Evolutionary conservation across 2,888 invertebrate species (phyloP).

Genomic region (Dasysyrphus tricinctus): DNA sequence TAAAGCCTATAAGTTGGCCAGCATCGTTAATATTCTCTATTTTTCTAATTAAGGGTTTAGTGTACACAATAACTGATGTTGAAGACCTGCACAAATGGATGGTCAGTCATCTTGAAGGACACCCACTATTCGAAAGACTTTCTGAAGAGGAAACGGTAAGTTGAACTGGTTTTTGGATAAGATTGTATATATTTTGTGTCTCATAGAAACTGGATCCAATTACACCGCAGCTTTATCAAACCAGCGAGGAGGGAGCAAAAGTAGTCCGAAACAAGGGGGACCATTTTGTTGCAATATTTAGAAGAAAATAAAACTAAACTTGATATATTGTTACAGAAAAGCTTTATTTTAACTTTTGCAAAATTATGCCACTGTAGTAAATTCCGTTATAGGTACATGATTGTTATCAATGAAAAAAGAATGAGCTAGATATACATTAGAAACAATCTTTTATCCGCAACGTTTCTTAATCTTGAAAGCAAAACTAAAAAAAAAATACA

Average conservation of each 20-base stretch:
- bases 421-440: neutral
- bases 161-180: slow-evolving; percentile 28
- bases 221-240: slow-evolving; percentile 94
- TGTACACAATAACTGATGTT: slow-evolving; percentile 99
- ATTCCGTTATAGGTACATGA: too few species aligned
- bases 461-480: too few species aligned
- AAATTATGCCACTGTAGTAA: too few species aligned
- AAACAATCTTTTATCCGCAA: neutral
- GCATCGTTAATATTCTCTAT: neutral
- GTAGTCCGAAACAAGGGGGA: slow-evolving; percentile 97
- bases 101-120: slow-evolving; percentile 94
- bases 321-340: too few species aligned
- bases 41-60: slow-evolving; percentile 87
- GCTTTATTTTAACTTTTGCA: neutral
- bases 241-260: slow-evolving; percentile 99
- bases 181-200: slow-evolving; percentile 12
- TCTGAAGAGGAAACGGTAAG: slow-evolving; percentile 90
- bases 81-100: slow-evolving; percentile 99
- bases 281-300: slow-evolving; percentile 96
- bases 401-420: neutral
- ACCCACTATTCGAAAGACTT: slow-evolving; percentile 93
- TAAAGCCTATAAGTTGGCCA: neutral
- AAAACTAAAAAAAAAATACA: too few species aligned
- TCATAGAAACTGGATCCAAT: slow-evolving; percentile 90
- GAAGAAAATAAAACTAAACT: slow-evolving; percentile 84